A percentile compares a stretch with the other conserved stretches of the same genome.
Evolutionary conservation across 2,113 vertebrate species (phyloP).

Genomic region (Falcunculus frontatus): DNA sequence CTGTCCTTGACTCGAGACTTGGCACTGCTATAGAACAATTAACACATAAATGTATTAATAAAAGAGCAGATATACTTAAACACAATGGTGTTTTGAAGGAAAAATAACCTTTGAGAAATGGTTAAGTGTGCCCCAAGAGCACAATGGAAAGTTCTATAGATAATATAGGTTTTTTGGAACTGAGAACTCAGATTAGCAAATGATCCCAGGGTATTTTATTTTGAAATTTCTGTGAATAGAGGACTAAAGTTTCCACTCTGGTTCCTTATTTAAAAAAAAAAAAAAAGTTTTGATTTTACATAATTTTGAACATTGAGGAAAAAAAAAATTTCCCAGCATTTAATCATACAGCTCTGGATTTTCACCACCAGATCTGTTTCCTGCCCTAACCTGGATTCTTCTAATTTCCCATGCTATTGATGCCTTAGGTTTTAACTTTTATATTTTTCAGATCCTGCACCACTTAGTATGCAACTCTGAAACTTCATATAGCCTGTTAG

Average conservation of each 20-base stretch:
- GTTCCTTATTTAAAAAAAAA: neutral
- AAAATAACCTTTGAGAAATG: neutral
- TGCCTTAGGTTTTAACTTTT: neutral
- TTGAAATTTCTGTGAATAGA: neutral
- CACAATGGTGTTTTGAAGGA: constrained; percentile 13
- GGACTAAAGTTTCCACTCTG: neutral
- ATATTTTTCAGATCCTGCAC: too few species aligned
- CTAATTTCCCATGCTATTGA: neutral
- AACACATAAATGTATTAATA: neutral
- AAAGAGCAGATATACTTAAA: neutral
- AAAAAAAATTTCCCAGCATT: neutral
- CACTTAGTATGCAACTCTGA: neutral
- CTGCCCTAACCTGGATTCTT: neutral
- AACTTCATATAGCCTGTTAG: neutral
- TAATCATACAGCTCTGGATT: neutral
- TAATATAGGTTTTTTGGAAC: neutral
- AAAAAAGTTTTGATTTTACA: neutral
- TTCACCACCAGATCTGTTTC: neutral
- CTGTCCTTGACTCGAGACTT: neutral
- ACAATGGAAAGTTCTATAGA: constrained; percentile 6
- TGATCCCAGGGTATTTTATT: neutral
- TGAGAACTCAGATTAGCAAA: constrained; percentile 13
- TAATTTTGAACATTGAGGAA: neutral
- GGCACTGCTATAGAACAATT: neutral
- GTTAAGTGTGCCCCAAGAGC: neutral